Evolutionary conservation across 2,888 invertebrate genomes (phyloP), one percentile per base, ranked within the genome.

Genomic region (Sinopyrophorus schimmeli): DNA sequence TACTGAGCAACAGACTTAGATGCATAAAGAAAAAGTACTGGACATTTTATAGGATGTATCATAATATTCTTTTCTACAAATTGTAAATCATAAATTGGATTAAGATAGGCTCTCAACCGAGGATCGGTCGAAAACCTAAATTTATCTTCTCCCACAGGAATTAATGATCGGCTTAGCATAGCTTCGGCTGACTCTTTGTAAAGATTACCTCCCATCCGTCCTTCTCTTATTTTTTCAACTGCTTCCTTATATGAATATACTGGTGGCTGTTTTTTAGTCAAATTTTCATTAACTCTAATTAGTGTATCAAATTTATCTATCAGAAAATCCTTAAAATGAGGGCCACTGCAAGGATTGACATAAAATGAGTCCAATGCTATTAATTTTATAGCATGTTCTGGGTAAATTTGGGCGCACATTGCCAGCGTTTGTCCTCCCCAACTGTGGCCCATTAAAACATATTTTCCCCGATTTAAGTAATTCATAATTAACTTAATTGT

Each of bases 41-140:
- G 73, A 60, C 74, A 74, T n/a, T 46, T 52, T 11, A 75, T 48
- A 4, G 67, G 67, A 49, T 53, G 28, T 24, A 53, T 42, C 41
- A 61, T 64, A 1, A 76, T 66, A 1, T 77, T 51, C 5, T 71
- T 63, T 15, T 70, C 61, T 2, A 54, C 51, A 54, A 64, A 69
- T 0, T 71, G 66, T 0, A 68, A 51, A 0, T 75, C 66, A 6
- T 74, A 64, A 0, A 76, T 67, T 0, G 78, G 75, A 1, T 60
- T 56, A 0, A 75, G 46, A 0, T 72, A 15, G 0, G 59, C 5
- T 50, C 76, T 79, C 53, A 77, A 65, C 9, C 83, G 74, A 5
- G 73, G 75, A 58, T 84, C 84, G 53, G 76, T 76, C 2, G 78
- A 79, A 56, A 78, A 80, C 44, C 75, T 77, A 52, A 76, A 82